Evolutionary conservation across 2,797 vertebrate species (phyloP).

Genomic region (Garrulus glandarius): DNA sequence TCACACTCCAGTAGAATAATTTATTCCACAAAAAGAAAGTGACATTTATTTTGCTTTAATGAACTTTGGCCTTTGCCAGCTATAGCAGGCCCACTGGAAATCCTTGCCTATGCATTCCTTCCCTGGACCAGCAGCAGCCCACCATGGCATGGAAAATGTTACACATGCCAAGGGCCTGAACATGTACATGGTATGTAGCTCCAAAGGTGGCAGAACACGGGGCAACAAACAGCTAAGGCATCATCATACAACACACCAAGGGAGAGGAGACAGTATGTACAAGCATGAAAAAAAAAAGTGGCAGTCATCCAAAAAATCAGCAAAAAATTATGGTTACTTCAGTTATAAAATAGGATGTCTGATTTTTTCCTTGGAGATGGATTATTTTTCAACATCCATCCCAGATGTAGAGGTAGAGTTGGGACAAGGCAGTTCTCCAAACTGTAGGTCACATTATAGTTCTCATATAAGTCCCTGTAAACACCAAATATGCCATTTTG

Average conservation of each 20-base stretch:
- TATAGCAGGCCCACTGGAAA: background rate
- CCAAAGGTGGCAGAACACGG: background rate
- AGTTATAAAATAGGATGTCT: background rate
- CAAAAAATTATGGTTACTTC: background rate
- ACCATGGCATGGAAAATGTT: background rate
- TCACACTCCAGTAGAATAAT: slow-evolving; percentile 61
- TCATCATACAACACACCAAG: background rate
- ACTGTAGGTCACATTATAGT: background rate
- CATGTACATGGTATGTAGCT: background rate
- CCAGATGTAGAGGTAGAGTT: slow-evolving; percentile 54
- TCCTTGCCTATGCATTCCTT: background rate
- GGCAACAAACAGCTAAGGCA: background rate
- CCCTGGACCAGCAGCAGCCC: background rate
- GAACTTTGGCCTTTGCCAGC: slow-evolving; percentile 58
- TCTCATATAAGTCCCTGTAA: background rate
- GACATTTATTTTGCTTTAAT: slow-evolving; percentile 66
- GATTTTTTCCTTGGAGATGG: background rate
- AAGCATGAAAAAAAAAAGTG: background rate
- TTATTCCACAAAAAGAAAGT: slow-evolving; percentile 37
- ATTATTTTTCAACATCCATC: background rate
- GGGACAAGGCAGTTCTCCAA: slow-evolving; percentile 43
- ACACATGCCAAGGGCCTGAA: background rate
- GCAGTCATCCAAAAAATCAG: background rate
- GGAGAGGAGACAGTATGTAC: background rate
- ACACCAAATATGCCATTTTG: slow-evolving; percentile 27